phyloP scores from a whole-genome alignment of 2,797 vertebrate genomes.

The Eupleurogrammus muticus region DNA sequence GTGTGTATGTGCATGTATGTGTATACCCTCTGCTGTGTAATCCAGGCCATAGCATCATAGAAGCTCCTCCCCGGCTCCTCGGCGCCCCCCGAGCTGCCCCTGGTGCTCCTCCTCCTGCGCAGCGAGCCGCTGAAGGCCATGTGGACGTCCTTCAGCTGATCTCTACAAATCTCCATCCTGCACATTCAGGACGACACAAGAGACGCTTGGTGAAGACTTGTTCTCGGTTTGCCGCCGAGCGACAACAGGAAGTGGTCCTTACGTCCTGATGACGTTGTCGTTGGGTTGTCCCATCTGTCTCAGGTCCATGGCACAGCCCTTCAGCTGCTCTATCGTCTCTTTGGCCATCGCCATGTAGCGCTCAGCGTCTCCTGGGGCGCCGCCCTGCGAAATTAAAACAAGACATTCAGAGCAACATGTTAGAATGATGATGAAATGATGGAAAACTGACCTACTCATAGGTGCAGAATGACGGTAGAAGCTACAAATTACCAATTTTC shows the following conservation, averaged over 20 bases:
- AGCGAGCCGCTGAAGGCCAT: constrained; percentile 56
- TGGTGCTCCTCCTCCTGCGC: constrained; percentile 65
- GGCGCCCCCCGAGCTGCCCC: constrained; percentile 59
- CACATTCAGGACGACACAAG: not conserved
- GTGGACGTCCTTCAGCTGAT: constrained; percentile 76
- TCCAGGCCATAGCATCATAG: constrained; percentile 81
- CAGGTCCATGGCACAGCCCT: constrained; percentile 60
- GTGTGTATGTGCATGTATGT: not conserved
- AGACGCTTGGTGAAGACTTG: not conserved
- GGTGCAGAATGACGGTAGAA: too few species aligned
- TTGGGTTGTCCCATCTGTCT: constrained; percentile 70
- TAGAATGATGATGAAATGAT: not conserved
- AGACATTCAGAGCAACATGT: not conserved
- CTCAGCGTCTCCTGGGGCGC: constrained; percentile 60
- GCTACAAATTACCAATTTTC: too few species aligned
- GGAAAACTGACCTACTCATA: not conserved
- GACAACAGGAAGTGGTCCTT: constrained; percentile 11
- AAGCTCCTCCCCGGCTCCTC: constrained; percentile 74
- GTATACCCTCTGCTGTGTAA: constrained; percentile 80
- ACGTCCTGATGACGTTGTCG: constrained; percentile 76
- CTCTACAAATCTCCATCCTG: constrained; percentile 75
- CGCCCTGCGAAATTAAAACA: constrained; percentile 57
- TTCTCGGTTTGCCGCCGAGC: not conserved
- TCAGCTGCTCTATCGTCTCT: constrained; percentile 74
- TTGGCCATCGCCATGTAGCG: constrained; percentile 68